A percentile compares a stretch with the other conserved stretches of the same genome.
Evolutionary conservation across 2,888 invertebrate genomes (phyloP).

Genomic region (Apotomis capreana): DNA sequence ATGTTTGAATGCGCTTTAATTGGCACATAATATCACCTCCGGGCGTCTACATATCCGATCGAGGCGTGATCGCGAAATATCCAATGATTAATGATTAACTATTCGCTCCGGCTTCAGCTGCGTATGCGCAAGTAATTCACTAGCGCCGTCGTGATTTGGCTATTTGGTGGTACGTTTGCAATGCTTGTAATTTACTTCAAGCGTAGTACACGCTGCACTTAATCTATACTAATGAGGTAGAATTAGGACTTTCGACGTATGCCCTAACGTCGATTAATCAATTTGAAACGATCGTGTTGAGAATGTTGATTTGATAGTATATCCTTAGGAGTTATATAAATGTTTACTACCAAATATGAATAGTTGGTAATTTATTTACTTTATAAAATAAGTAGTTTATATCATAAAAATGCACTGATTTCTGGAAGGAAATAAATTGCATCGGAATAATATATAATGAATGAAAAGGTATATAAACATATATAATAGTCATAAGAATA

Average conservation of each 20-base stretch:
- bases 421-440: too few relatives aligned
- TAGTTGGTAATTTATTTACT: too few relatives aligned
- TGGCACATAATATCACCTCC: conserved; percentile 11
- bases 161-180: conserved; percentile 56
- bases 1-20: conserved; percentile 23
- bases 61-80: conserved; percentile 41
- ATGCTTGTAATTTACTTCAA: conserved; percentile 50
- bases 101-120: conserved; percentile 45
- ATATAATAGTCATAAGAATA: too few relatives aligned
- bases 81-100: conserved; percentile 54
- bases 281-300: conserved; percentile 7
- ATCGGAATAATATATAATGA: too few relatives aligned
- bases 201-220: conserved; percentile 45
- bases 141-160: conserved; percentile 57
- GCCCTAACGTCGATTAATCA: conserved; percentile 18
- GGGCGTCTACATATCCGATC: conserved; percentile 29
- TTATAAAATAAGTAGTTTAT: too few relatives aligned
- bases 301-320: neutral
- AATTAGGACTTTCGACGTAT: conserved; percentile 14
- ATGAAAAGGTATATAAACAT: too few relatives aligned
- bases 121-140: conserved; percentile 51
- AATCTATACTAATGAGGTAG: conserved; percentile 25
- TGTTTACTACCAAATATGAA: too few relatives aligned
- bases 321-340: neutral
- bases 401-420: too few relatives aligned